phyloP scores from a whole-genome alignment of 2,888 invertebrate species.

The Chesias legatella region DNA sequence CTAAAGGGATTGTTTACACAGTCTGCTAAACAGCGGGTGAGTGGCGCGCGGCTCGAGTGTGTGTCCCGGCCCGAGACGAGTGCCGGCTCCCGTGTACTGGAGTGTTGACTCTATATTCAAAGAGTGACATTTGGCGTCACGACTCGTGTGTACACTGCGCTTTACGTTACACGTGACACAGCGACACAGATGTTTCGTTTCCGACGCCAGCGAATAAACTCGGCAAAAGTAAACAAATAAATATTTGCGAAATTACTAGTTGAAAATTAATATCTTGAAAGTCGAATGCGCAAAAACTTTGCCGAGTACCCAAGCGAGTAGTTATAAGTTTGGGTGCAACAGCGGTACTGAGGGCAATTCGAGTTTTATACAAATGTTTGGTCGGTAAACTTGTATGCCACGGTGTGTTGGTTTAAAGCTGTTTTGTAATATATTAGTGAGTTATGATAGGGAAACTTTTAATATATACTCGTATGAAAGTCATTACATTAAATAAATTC shows the following conservation, averaged over 20 bases:
- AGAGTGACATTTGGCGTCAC: slow-evolving; percentile 54
- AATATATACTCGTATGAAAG: too few species aligned
- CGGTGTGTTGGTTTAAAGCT: too few species aligned
- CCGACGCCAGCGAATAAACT: slow-evolving; percentile 20
- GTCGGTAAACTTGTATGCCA: too few species aligned
- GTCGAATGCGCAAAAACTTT: slow-evolving; percentile 26
- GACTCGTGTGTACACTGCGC: slow-evolving; percentile 36
- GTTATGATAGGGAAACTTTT: too few species aligned
- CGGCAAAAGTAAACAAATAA: slow-evolving; percentile 8
- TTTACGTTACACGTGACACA: slow-evolving; percentile 29
- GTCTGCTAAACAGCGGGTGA: slow-evolving; percentile 61
- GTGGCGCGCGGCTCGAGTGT: slow-evolving; percentile 44
- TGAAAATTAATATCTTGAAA: slow-evolving; percentile 11
- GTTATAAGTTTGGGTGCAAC: slow-evolving; percentile 53
- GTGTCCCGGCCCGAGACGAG: slow-evolving; percentile 54
- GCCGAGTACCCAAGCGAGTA: slow-evolving; percentile 35
- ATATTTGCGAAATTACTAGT: slow-evolving; percentile 4
- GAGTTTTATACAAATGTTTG: slow-evolving; percentile 61
- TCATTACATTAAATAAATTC: too few species aligned
- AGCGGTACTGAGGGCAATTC: slow-evolving; percentile 48
- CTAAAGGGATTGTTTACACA: slow-evolving; percentile 57
- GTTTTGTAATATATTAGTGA: too few species aligned
- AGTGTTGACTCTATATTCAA: slow-evolving; percentile 67
- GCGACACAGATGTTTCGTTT: slow-evolving; percentile 25
- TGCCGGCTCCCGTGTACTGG: slow-evolving; percentile 57